These are phyloP conservation scores for Sphenodon punctatus DNA, from an alignment of 2,797 vertebrate species.

Conservation along the genomic window DNA sequence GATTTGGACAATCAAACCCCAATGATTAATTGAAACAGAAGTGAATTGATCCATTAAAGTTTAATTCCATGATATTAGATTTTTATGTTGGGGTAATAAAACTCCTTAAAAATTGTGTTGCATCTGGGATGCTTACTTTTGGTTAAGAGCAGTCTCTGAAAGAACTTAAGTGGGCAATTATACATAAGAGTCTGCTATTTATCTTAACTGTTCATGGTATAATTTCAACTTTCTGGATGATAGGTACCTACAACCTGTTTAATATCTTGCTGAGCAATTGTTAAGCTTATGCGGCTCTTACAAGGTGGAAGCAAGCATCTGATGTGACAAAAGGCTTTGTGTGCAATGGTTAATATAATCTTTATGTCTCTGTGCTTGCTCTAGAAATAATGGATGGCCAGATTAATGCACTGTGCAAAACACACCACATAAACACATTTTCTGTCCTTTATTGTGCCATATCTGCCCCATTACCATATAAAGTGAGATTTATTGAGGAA, in stretches of 20 bases:
- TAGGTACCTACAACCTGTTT: not conserved
- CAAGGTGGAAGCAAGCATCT: conserved; percentile 30
- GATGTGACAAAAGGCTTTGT: conserved; percentile 37
- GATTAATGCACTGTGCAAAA: conserved; percentile 46
- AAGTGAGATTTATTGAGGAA: conserved; percentile 23
- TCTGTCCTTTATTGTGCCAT: conserved; percentile 32
- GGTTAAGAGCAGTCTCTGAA: not conserved
- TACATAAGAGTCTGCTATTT: fast-evolving
- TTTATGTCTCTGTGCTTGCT: conserved; percentile 42
- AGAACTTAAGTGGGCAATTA: not conserved
- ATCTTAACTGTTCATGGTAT: not conserved
- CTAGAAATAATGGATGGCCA: conserved; percentile 52
- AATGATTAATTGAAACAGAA: not conserved
- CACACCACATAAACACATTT: conserved; percentile 36
- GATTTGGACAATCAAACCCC: not conserved
- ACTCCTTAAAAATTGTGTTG: not conserved
- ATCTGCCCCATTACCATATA: not conserved
- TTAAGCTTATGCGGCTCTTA: not conserved
- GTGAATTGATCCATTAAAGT: not conserved
- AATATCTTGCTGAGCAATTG: conserved; percentile 25
- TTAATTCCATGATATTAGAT: conserved; percentile 1
- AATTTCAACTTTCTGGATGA: not conserved
- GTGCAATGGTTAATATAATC: conserved; percentile 41
- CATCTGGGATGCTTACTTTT: not conserved
- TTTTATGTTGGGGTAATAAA: not conserved